phyloP scores from a whole-genome alignment of 2,797 vertebrate species.

The Glyptemys insculpta region DNA sequence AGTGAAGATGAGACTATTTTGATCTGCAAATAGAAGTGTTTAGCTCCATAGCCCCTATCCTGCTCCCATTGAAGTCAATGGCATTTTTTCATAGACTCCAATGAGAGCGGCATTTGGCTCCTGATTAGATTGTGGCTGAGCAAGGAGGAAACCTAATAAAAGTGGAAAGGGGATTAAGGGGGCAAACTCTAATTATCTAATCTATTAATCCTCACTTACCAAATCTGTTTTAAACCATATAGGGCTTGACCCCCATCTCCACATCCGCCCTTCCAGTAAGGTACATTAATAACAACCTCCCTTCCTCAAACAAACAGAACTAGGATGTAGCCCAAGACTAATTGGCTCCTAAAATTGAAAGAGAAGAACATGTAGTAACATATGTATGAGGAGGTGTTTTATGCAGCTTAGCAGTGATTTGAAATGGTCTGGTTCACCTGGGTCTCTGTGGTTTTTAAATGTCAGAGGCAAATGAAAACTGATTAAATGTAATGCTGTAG shows the following conservation, averaged over 20 bases:
- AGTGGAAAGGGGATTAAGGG: background rate
- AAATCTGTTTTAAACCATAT: background rate
- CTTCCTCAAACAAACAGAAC: background rate
- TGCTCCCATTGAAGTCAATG: background rate
- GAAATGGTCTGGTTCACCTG: conserved; percentile 5
- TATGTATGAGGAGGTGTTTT: background rate
- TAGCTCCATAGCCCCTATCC: background rate
- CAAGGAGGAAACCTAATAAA: background rate
- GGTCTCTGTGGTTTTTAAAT: background rate
- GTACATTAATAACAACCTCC: background rate
- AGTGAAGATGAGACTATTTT: background rate
- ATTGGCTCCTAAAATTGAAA: background rate
- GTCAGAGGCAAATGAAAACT: background rate
- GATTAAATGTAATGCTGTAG: conserved; percentile 39
- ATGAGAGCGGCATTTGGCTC: background rate
- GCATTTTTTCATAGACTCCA: background rate
- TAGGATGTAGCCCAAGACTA: background rate
- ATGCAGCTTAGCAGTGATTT: background rate
- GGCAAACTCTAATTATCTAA: background rate
- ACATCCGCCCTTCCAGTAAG: background rate
- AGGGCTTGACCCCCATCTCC: background rate
- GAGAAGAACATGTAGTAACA: background rate
- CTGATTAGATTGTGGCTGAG: background rate
- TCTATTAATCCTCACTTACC: background rate
- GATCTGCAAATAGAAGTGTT: background rate